Percentiles rank a stretch among this genome's conserved stretches.
Conservation (phyloP, 2,888 invertebrate genomes). For the Apocheima hispidaria region DNA sequence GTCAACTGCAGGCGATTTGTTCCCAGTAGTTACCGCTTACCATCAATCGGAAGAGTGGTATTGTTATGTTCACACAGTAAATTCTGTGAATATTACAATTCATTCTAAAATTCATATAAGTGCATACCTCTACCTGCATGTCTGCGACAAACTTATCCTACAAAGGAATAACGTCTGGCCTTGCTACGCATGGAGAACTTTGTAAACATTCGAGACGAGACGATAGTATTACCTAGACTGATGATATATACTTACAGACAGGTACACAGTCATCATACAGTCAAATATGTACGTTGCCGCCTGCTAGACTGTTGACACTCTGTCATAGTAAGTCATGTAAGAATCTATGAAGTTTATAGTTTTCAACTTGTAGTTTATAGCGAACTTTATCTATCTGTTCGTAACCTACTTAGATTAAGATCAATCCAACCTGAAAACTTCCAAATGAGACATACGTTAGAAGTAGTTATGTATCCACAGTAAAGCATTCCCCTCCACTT, state of each 20-base stretch:
- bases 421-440: too few species aligned
- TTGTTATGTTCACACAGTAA: neutral
- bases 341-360: too few species aligned
- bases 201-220: slow-evolving; percentile 73
- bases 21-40: neutral
- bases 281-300: slow-evolving; percentile 36
- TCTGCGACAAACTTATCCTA: slow-evolving; percentile 24
- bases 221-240: slow-evolving; percentile 45
- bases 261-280: slow-evolving; percentile 32
- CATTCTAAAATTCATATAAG: neutral
- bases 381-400: neutral
- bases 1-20: too few species aligned
- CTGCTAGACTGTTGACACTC: neutral
- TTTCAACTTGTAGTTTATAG: too few species aligned
- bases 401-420: neutral
- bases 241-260: slow-evolving; percentile 46
- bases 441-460: too few species aligned
- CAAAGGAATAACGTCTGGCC: slow-evolving; percentile 32
- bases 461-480: too few species aligned
- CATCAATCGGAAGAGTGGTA: neutral
- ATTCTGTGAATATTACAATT: neutral
- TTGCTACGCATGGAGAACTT: slow-evolving; percentile 61
- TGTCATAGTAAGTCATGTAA: slow-evolving; percentile 5
- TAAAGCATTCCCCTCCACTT: neutral
- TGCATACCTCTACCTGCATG: slow-evolving; percentile 7